phyloP scores from a whole-genome alignment of 1,140 invertebrate genomes.

The Spodoptera litura region DNA sequence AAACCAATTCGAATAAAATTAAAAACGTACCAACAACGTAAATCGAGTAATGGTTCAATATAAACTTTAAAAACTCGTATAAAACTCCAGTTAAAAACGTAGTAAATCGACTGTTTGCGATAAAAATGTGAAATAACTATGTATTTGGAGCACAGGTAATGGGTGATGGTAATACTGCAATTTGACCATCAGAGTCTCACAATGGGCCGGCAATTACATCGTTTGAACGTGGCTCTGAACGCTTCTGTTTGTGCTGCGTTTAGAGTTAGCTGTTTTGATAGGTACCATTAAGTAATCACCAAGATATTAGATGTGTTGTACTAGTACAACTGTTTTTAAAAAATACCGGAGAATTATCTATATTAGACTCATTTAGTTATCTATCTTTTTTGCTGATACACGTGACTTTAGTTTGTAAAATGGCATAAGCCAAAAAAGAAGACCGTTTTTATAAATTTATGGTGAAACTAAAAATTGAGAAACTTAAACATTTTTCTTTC shows the following conservation, averaged over 20 bases:
- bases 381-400: no score
- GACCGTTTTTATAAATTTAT: no score
- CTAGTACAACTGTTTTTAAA: no score
- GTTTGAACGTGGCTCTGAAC: constrained; percentile 55
- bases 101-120: constrained; percentile 43
- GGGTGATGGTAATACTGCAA: constrained; percentile 57
- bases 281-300: no score
- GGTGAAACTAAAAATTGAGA: no score
- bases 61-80: constrained; percentile 46
- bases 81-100: constrained; percentile 46
- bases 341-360: no score
- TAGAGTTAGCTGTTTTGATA: neutral
- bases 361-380: no score
- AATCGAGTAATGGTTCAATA: constrained; percentile 34
- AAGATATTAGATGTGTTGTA: no score
- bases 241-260: constrained; percentile 52
- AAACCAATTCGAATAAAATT: constrained; percentile 25
- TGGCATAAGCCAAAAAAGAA: no score
- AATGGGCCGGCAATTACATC: constrained; percentile 67
- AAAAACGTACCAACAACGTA: constrained; percentile 20
- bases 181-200: constrained; percentile 59
- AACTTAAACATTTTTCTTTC: no score
- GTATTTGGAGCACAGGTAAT: constrained; percentile 38
- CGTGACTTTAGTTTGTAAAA: no score
- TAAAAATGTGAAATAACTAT: constrained; percentile 50